A percentile compares a stretch with the other conserved stretches of the same genome.
Evolutionary conservation across 2,888 invertebrate genomes (phyloP).

Genomic region (Apodemia duryi): DNA sequence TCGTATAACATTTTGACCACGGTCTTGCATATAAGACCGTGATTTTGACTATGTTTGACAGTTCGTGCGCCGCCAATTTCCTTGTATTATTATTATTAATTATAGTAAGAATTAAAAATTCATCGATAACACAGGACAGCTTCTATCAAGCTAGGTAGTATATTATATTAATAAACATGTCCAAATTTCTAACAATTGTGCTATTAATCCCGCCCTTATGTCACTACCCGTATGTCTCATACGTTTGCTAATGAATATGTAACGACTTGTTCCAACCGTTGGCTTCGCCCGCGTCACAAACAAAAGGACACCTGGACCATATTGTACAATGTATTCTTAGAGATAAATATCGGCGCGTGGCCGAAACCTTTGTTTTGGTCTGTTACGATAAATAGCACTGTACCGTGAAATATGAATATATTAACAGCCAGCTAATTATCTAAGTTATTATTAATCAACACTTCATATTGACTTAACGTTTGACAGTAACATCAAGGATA

Average conservation of each 20-base stretch:
- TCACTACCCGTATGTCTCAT: slow-evolving; percentile 22
- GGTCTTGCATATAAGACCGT: too few species aligned
- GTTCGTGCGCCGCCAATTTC: too few species aligned
- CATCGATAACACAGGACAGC: too few species aligned
- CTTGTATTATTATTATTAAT: too few species aligned
- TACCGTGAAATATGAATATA: not conserved
- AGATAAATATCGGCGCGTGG: slow-evolving; percentile 22
- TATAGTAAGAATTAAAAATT: too few species aligned
- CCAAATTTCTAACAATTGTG: not conserved
- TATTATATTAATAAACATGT: not conserved
- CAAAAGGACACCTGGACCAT: slow-evolving; percentile 29
- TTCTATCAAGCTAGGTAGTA: too few species aligned
- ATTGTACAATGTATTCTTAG: slow-evolving; percentile 13
- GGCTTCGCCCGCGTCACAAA: slow-evolving; percentile 20
- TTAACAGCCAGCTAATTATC: not conserved
- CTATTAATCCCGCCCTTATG: not conserved
- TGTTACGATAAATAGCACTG: not conserved
- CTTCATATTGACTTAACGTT: slow-evolving; percentile 4
- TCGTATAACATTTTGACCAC: too few species aligned
- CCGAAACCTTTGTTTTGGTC: slow-evolving; percentile 16
- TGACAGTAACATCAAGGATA: not conserved
- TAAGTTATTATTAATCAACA: not conserved
- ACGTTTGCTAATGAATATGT: slow-evolving; percentile 27
- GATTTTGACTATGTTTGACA: too few species aligned
- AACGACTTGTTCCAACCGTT: slow-evolving; percentile 29